Base-by-base conservation (phyloP, 2,888 invertebrate species). In the Lamellibrachia satsuma region DNA sequence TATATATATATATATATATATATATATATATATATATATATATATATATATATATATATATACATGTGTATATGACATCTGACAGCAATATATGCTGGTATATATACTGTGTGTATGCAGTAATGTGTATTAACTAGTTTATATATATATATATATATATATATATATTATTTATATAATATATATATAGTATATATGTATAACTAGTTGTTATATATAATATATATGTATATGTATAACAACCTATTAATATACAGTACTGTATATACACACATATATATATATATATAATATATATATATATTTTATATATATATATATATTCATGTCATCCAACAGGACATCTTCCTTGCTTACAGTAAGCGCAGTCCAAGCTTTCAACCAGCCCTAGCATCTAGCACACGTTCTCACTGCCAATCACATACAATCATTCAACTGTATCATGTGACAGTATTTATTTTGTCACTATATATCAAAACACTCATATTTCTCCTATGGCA, bases 21-120 rank as follows among this genome's bases (percentile, higher is more conserved):
- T 90, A 90, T 90, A 90, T 90, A 90, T 90, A 90, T 90, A 90
- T 90, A n/a, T 90, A n/a, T 91, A 51, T n/a, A 91, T n/a, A 22
- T 91, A 22, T 22, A 91, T 91, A 91, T n/a, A 91, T 91, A 91
- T 91, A 91, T 91, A n/a, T 91, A 91, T 91, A 91, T 91, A 51
- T 91, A 91, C 22, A 22, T 90, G 90, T 90, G 90, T 90, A 90
- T 90, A 22, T 90, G 90, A n/a, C n/a, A n/a, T n/a, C n/a, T n/a
- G n/a, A n/a, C n/a, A n/a, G n/a, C n/a, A n/a, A n/a, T n/a, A n/a
- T n/a, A n/a, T n/a, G n/a, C n/a, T n/a, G n/a, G n/a, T n/a, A n/a
- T n/a, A n/a, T n/a, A n/a, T n/a, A n/a, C n/a, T n/a, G n/a, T n/a
- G n/a, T n/a, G n/a, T n/a, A n/a, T n/a, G n/a, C n/a, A n/a, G n/a